A percentile compares a stretch with the other conserved stretches of the same genome.
Evolutionary conservation across 2,113 vertebrate genomes (phyloP).

Genomic region (Vulpes ferrilata): DNA sequence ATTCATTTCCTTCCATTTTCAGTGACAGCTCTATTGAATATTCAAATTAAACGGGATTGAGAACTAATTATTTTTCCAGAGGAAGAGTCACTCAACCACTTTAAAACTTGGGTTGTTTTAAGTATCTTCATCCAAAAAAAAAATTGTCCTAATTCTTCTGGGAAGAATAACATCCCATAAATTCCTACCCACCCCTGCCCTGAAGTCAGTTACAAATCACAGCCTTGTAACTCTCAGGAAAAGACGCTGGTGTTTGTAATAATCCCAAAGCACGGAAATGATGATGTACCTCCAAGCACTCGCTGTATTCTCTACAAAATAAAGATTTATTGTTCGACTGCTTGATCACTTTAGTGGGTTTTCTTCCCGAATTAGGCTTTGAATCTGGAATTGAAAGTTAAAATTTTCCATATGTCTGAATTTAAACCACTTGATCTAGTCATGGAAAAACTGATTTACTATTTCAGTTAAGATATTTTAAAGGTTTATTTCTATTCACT

Average conservation of each 20-base stretch:
- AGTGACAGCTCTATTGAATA: background rate
- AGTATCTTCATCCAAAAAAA: background rate
- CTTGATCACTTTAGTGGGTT: conserved; percentile 62
- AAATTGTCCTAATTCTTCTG: background rate
- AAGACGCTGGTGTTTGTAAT: background rate
- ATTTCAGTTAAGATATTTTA: conserved; percentile 22
- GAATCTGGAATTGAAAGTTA: conserved; percentile 30
- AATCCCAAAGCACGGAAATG: background rate
- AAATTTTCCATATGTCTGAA: conserved; percentile 64
- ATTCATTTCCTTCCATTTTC: background rate
- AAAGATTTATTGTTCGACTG: conserved; percentile 49
- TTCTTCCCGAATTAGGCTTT: conserved; percentile 58
- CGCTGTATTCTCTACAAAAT: conserved; percentile 8
- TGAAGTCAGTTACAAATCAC: conserved; percentile 22
- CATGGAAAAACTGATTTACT: background rate
- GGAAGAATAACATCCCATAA: background rate
- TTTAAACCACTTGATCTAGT: conserved; percentile 37
- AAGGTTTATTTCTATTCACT: conserved; percentile 8
- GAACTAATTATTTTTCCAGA: conserved; percentile 55
- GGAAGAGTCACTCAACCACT: background rate
- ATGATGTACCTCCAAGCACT: background rate
- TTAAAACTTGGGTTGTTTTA: conserved; percentile 9
- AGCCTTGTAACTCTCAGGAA: background rate
- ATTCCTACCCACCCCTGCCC: background rate
- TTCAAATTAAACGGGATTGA: background rate